Evolutionary conservation across 2,113 vertebrate genomes (phyloP).

Genomic region (Notarius quadriscutis): DNA sequence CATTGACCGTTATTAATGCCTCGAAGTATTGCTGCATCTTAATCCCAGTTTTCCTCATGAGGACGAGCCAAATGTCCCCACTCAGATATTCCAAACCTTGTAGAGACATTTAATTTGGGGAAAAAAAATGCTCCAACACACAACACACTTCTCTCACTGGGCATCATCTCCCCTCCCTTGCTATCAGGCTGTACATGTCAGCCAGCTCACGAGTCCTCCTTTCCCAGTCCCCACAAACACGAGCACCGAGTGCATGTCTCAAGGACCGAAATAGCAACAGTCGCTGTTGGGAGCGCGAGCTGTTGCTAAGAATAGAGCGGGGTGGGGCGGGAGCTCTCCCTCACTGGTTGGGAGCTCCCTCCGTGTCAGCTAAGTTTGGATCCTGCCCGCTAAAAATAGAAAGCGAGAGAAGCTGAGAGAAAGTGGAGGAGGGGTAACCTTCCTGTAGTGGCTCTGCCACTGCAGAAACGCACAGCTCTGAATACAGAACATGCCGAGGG

Average conservation of each 20-base stretch:
- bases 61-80: background rate
- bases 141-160: background rate
- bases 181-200: background rate
- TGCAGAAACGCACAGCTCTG: constrained; percentile 4
- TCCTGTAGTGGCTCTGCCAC: constrained; percentile 26
- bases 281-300: constrained; percentile 61
- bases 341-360: constrained; percentile 63
- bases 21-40: background rate
- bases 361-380: constrained; percentile 73
- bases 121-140: background rate
- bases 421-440: background rate
- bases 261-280: constrained; percentile 67
- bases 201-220: constrained; percentile 3
- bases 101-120: background rate
- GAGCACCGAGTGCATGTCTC: constrained; percentile 14
- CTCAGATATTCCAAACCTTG: background rate
- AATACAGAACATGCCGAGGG: constrained; percentile 10
- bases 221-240: constrained; percentile 3
- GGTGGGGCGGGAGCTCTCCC: constrained; percentile 67
- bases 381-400: constrained; percentile 67
- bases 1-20: background rate
- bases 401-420: constrained; percentile 5
- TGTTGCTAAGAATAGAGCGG: constrained; percentile 70
- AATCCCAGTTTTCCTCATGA: background rate
- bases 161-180: background rate